These are phyloP conservation scores for Cyrtorhinus lividipennis DNA, from an alignment of 1,140 invertebrate genomes.

Conservation along the genomic window DNA sequence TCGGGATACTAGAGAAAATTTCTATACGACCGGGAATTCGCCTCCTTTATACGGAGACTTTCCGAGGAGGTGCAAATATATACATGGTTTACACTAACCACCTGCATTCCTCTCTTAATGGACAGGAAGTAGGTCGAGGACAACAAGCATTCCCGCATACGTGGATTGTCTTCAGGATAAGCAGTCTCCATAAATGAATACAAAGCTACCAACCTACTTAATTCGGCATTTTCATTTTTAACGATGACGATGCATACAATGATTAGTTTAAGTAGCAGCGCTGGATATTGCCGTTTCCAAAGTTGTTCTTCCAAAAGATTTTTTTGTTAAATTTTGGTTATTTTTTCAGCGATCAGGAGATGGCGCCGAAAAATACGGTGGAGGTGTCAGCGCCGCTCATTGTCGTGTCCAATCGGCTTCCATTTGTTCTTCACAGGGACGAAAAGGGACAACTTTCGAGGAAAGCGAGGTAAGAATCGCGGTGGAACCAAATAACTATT, in stretches of 20 bases:
- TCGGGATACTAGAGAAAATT: no score
- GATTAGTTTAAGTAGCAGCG: neutral
- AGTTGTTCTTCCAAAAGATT: neutral
- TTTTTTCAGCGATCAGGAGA: neutral
- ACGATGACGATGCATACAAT: neutral
- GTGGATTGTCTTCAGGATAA: no score
- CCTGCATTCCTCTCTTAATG: no score
- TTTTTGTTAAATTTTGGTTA: neutral
- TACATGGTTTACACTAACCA: no score
- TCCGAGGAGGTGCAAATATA: no score
- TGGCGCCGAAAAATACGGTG: slow-evolving; percentile 16
- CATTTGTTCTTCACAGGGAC: slow-evolving; percentile 68
- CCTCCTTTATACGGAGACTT: no score
- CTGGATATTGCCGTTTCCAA: neutral
- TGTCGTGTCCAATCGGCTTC: slow-evolving; percentile 77
- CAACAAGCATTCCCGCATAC: no score
- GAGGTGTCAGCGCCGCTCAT: slow-evolving; percentile 41
- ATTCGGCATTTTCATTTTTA: neutral
- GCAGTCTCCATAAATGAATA: no score
- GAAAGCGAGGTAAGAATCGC: slow-evolving; percentile 63
- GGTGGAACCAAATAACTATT: no score
- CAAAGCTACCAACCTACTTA: no score
- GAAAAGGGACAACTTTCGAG: slow-evolving; percentile 41
- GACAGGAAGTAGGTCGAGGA: no score
- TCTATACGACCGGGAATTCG: no score